Conservation (phyloP, 2,113 vertebrate species). For the Hydropotes inermis region DNA sequence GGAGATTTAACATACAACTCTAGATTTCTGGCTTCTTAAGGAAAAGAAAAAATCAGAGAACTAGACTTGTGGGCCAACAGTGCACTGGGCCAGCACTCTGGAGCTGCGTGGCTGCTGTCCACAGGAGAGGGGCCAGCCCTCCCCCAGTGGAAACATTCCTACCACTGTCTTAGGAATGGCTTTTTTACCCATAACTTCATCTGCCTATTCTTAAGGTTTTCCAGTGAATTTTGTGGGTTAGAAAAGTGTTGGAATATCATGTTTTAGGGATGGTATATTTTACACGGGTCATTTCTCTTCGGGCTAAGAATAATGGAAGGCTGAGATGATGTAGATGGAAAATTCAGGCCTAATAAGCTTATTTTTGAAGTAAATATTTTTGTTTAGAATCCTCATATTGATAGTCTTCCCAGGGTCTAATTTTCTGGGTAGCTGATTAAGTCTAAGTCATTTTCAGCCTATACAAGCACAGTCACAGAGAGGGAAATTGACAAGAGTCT, state of each 20-base stretch:
- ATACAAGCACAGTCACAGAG: background rate
- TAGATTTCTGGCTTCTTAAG: slow-evolving; percentile 7
- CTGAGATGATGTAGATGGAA: background rate
- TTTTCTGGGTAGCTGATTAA: background rate
- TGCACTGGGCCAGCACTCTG: background rate
- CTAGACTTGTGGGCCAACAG: background rate
- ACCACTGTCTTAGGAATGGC: background rate
- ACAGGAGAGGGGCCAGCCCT: background rate
- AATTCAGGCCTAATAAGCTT: background rate
- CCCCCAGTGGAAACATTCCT: background rate
- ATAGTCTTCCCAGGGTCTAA: background rate
- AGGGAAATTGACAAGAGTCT: background rate
- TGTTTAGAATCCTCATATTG: background rate
- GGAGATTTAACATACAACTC: background rate
- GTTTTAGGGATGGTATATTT: background rate
- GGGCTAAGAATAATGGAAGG: background rate
- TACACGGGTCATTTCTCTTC: background rate
- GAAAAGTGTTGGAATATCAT: background rate
- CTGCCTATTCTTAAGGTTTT: background rate
- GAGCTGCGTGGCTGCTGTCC: background rate
- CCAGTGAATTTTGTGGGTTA: background rate
- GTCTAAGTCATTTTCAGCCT: background rate
- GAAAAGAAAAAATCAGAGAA: background rate
- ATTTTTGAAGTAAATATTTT: slow-evolving; percentile 8
- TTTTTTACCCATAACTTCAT: background rate